A percentile compares a stretch with the other conserved stretches of the same genome.
phyloP scores from a whole-genome alignment of 2,797 vertebrate species.

The Glossophaga mutica region DNA sequence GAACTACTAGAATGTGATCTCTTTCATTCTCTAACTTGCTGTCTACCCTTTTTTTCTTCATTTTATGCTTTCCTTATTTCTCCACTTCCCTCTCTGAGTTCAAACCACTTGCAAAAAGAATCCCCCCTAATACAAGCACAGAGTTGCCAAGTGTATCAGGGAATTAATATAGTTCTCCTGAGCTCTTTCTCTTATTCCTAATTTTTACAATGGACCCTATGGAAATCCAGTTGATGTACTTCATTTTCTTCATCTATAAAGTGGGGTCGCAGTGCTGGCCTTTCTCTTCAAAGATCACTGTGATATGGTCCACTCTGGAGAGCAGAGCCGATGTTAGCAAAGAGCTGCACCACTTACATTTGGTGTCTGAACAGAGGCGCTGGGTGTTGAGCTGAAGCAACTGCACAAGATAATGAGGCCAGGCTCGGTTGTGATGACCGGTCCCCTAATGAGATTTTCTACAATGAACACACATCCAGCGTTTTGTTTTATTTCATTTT shows the following conservation, averaged over 20 bases:
- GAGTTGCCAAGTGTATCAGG: neutral
- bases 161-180: neutral
- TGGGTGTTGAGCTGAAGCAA: neutral
- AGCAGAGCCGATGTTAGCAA: neutral
- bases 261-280: neutral
- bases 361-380: neutral
- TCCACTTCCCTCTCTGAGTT: neutral
- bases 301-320: neutral
- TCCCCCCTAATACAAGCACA: neutral
- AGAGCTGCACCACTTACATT: neutral
- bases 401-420: neutral
- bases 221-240: neutral
- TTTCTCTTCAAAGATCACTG: neutral
- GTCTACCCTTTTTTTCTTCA: neutral
- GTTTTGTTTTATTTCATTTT: conserved; percentile 75
- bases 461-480: conserved; percentile 37
- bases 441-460: conserved; percentile 67
- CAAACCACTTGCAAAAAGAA: neutral
- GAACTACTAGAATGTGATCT: neutral
- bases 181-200: neutral
- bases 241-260: neutral
- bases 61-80: neutral
- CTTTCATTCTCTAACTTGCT: neutral
- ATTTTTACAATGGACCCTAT: neutral
- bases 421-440: conserved; percentile 12